Conservation (phyloP, 2,888 invertebrate genomes). For the Pocota personata region DNA sequence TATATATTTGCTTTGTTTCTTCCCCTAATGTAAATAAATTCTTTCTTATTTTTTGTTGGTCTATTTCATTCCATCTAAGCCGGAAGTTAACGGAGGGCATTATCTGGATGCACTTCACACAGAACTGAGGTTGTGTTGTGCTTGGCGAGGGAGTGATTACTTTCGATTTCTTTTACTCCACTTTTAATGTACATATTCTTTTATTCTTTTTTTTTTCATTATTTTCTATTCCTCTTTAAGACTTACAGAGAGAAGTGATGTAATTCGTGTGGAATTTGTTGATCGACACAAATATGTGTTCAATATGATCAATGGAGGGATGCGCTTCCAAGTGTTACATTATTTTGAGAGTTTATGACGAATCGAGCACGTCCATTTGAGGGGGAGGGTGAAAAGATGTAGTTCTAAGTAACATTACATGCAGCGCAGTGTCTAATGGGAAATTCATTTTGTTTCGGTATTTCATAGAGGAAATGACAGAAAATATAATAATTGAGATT, state of each 20-base stretch:
- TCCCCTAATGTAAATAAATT: constrained; percentile 12
- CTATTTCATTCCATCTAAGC: constrained; percentile 31
- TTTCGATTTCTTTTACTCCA: constrained; percentile 68
- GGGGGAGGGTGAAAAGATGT: background rate
- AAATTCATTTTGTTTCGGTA: background rate
- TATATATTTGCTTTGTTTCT: constrained; percentile 23
- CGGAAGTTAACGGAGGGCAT: constrained; percentile 67
- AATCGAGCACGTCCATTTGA: constrained; percentile 21
- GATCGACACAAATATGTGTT: constrained; percentile 41
- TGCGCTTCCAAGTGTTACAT: constrained; percentile 32
- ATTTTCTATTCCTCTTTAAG: background rate
- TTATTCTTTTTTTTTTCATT: background rate
- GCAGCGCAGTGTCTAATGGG: background rate
- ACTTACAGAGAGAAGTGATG: constrained; percentile 18
- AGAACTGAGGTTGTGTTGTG: background rate
- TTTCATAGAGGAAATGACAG: background rate
- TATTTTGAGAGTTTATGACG: constrained; percentile 47
- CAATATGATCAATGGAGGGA: constrained; percentile 23
- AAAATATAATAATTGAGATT: no score
- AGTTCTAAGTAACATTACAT: background rate
- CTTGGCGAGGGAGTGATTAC: constrained; percentile 61
- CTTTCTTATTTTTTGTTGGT: background rate
- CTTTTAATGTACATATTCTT: constrained; percentile 27
- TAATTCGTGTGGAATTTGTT: constrained; percentile 52
- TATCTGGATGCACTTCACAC: constrained; percentile 54